Conservation (phyloP, 1,140 invertebrate genomes). For the Drosophila varians region DNA sequence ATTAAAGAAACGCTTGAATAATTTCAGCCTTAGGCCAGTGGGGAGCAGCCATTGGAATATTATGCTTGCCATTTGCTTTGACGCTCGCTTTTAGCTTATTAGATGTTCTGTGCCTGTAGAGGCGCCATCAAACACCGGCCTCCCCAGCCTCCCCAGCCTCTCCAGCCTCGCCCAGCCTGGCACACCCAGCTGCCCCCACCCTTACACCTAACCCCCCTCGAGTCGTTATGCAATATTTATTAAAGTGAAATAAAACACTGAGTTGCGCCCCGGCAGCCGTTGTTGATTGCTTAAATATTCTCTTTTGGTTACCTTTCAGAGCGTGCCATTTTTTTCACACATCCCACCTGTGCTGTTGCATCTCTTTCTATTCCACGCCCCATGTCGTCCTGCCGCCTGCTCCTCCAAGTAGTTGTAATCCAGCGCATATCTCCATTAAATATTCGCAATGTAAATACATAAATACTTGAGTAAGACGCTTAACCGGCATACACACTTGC, state of each 20-base stretch:
- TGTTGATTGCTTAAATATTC: slow-evolving; percentile 76
- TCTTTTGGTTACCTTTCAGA: slow-evolving; percentile 58
- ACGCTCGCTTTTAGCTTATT: slow-evolving; percentile 58
- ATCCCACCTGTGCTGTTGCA: neutral
- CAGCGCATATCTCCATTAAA: slow-evolving; percentile 74
- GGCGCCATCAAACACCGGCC: slow-evolving; percentile 10
- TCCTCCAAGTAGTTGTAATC: slow-evolving; percentile 69
- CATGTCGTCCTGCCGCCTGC: neutral
- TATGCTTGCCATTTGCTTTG: slow-evolving; percentile 64
- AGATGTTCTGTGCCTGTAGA: slow-evolving; percentile 34
- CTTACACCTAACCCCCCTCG: slow-evolving; percentile 2
- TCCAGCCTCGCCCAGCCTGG: slow-evolving; percentile 5
- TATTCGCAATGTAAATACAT: slow-evolving; percentile 81
- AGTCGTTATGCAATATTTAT: slow-evolving; percentile 72
- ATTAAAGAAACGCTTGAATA: slow-evolving; percentile 67
- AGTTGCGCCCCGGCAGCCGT: slow-evolving; percentile 8
- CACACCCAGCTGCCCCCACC: slow-evolving; percentile 4
- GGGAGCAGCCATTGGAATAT: slow-evolving; percentile 56
- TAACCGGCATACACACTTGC: slow-evolving; percentile 52
- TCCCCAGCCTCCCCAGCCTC: slow-evolving; percentile 6
- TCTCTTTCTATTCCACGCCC: neutral
- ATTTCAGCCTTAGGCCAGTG: slow-evolving; percentile 66
- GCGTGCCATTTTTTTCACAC: slow-evolving; percentile 64
- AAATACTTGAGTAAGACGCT: slow-evolving; percentile 79
- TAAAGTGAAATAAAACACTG: slow-evolving; percentile 66